A percentile compares a stretch with the other conserved stretches of the same genome.
Evolutionary conservation across 2,113 vertebrate species (phyloP).

Genomic region (Crotalus horridus): DNA sequence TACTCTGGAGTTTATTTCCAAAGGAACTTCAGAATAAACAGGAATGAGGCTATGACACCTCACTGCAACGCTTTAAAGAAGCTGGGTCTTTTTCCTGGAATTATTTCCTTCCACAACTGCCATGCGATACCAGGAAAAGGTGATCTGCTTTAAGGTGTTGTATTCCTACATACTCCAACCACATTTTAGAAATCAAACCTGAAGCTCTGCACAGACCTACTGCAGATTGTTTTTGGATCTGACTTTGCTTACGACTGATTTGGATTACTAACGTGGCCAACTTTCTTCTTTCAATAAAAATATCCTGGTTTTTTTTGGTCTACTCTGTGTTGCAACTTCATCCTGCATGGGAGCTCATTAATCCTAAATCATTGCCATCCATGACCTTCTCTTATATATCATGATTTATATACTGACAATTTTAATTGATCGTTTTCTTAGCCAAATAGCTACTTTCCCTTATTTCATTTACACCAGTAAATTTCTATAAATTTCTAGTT

Average conservation of each 20-base stretch:
- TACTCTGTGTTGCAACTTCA: not conserved
- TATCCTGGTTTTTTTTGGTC: not conserved
- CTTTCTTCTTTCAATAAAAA: not conserved
- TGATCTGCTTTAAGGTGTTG: not conserved
- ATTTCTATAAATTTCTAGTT: not conserved
- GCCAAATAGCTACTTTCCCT: not conserved
- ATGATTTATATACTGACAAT: not conserved
- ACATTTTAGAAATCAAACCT: not conserved
- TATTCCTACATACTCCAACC: not conserved
- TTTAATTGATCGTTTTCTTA: not conserved
- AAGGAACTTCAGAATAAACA: not conserved
- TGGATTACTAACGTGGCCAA: not conserved
- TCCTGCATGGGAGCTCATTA: not conserved
- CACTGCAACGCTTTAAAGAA: not conserved
- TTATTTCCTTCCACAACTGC: not conserved
- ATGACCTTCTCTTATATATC: not conserved
- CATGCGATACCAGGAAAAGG: not conserved
- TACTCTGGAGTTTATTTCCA: not conserved
- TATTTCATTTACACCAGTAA: not conserved
- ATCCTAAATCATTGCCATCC: not conserved
- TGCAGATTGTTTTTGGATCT: not conserved
- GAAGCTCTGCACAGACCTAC: not conserved
- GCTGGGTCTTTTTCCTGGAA: not conserved
- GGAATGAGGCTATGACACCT: not conserved
- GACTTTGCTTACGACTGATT: not conserved